These are phyloP conservation scores for Motacilla alba DNA, from an alignment of 2,113 vertebrate species.

Conservation along the genomic window DNA sequence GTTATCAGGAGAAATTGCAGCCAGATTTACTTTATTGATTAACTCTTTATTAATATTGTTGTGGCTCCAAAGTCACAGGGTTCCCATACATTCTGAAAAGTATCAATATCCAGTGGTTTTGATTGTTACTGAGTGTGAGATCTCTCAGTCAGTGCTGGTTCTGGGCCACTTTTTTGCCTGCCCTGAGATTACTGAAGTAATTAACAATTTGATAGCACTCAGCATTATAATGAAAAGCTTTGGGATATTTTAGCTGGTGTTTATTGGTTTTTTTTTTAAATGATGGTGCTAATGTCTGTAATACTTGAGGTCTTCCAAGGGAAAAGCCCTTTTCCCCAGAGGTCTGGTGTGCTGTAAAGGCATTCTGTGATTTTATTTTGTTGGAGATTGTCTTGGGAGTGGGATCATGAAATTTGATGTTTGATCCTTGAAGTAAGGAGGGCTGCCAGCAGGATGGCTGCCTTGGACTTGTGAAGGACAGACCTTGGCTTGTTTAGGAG, in stretches of 20 bases:
- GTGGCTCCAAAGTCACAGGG: neutral
- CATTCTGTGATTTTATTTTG: neutral
- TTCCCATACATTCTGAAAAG: neutral
- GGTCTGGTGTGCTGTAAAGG: neutral
- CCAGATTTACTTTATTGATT: neutral
- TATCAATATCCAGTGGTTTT: neutral
- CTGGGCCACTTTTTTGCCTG: neutral
- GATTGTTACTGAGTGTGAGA: neutral
- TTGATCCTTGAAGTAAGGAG: neutral
- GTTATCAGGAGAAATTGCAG: neutral
- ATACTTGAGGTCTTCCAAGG: neutral
- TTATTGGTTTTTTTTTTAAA: neutral
- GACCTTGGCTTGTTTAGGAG: neutral
- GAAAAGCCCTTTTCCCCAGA: neutral
- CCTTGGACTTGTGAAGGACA: neutral
- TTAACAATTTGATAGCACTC: neutral
- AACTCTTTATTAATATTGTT: neutral
- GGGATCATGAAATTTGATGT: neutral
- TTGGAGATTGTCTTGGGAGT: neutral
- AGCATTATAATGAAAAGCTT: neutral
- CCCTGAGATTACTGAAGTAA: neutral
- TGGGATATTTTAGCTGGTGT: neutral
- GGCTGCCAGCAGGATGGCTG: neutral
- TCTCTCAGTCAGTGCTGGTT: neutral
- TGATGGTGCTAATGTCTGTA: neutral